These are phyloP conservation scores for Mugil cephalus DNA, from an alignment of 2,113 vertebrate genomes.

Conservation along the genomic window DNA sequence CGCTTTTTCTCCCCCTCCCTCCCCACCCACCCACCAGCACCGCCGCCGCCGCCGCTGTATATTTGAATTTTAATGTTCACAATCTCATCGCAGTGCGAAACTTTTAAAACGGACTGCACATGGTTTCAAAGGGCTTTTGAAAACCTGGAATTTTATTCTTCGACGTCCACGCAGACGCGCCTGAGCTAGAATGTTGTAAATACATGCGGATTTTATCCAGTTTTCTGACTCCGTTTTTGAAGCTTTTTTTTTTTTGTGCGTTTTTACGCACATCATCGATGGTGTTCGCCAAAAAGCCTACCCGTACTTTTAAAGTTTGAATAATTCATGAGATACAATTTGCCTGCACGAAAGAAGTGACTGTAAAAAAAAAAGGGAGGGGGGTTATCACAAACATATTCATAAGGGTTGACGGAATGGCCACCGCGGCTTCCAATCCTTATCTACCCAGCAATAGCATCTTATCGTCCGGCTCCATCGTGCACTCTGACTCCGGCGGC, in stretches of 20 bases:
- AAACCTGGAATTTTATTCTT: slow-evolving; percentile 69
- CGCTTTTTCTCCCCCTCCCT: slow-evolving; percentile 10
- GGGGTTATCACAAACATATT: slow-evolving; percentile 82
- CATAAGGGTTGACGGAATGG: slow-evolving; percentile 90
- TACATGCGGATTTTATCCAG: slow-evolving; percentile 72
- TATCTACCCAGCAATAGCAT: slow-evolving; percentile 93
- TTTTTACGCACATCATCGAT: slow-evolving; percentile 75
- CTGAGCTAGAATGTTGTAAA: slow-evolving; percentile 74
- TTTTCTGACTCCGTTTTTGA: slow-evolving; percentile 45
- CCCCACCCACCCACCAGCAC: too few relatives aligned
- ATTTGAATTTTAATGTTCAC: slow-evolving; percentile 68
- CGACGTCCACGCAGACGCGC: slow-evolving; percentile 35
- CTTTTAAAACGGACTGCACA: slow-evolving; percentile 76
- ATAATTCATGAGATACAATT: slow-evolving; percentile 89
- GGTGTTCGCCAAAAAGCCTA: slow-evolving; percentile 74
- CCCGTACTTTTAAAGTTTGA: slow-evolving; percentile 84
- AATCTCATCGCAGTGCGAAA: slow-evolving; percentile 52
- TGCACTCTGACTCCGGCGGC: slow-evolving; percentile 92
- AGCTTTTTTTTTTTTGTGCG: slow-evolving; percentile 44
- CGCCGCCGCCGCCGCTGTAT: slow-evolving; percentile 11
- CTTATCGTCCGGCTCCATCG: slow-evolving; percentile 92
- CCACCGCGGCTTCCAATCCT: slow-evolving; percentile 96
- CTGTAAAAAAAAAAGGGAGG: slow-evolving; percentile 77
- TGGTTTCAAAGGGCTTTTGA: slow-evolving; percentile 77
- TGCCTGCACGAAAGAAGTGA: slow-evolving; percentile 83